Evolutionary conservation across 2,888 invertebrate species (phyloP), one percentile per base, ranked within the genome.

Genomic region (Clepsis dumicolana): DNA sequence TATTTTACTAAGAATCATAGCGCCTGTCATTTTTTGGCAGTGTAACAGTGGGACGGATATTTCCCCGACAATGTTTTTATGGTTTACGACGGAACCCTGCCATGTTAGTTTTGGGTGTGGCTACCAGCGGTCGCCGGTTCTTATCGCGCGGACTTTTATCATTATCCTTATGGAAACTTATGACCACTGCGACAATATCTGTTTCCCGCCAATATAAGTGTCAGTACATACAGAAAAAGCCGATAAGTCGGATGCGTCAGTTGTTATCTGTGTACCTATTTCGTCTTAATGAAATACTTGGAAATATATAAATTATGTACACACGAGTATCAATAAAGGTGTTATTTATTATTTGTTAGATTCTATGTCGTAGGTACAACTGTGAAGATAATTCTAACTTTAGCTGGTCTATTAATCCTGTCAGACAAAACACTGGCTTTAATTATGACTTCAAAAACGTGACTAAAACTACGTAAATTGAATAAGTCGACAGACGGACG

Each of bases 141-240:
- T 74, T 77, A 80, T 77, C 75, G 70, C 70, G 66, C 71, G 71
- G 71, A 64, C 75, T 79, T 84, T 88, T 91, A 90, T 80, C 80
- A 59, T 70, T 63, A 60, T 70, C 81, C 82, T 84, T 66, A 75
- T 87, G 90, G 89, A 90, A 90, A 89, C 84, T 87, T 89, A 79
- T 87, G 86, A 80, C 81, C 83, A 81, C 64, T 52, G 62, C 41
- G 48, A 66, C 44, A 18, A 53, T 64, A 71, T 64, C n/a, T 59
- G 57, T 67, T 62, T 56, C 67, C 66, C 38, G 56, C 61, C 38
- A 24, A n/a, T 41, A 25, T 41, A 25, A 41, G 59, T 38, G 7
- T 7, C 35, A 21, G 56, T 53, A 53, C 27, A 59, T 59, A 56
- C 38, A 65, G 16, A 35, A 57, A 56, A 63, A 38, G 57, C 38